A percentile compares a stretch with the other conserved stretches of the same genome.
Evolutionary conservation across 2,888 invertebrate species (phyloP).

Genomic region (Lasioglossum pauxillum): DNA sequence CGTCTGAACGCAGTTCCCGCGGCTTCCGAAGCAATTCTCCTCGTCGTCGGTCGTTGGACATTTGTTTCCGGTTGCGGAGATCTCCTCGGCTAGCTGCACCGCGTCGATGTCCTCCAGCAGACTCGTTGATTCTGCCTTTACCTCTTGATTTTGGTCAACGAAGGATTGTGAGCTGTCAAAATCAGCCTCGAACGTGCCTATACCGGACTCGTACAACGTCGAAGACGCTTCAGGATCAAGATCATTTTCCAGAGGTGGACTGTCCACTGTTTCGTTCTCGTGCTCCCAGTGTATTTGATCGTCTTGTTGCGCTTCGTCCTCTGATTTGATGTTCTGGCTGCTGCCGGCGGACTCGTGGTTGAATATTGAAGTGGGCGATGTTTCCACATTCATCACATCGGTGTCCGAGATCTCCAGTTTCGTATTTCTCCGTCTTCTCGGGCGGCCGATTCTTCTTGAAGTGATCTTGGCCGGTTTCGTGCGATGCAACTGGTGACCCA

Average conservation of each 20-base stretch:
- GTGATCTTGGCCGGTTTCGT: background rate
- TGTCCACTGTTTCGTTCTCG: background rate
- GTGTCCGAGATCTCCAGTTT: background rate
- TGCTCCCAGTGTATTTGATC: background rate
- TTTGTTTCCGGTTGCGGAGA: slow-evolving; percentile 5
- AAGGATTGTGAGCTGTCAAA: background rate
- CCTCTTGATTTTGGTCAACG: background rate
- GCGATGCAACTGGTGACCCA: background rate
- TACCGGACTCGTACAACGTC: background rate
- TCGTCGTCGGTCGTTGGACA: background rate
- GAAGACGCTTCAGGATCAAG: background rate
- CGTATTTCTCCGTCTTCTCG: background rate
- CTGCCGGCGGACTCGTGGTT: background rate
- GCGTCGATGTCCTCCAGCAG: slow-evolving; percentile 2
- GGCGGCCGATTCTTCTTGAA: background rate
- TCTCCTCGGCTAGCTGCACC: background rate
- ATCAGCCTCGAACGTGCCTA: background rate
- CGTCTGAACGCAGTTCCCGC: background rate
- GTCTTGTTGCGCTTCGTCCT: background rate
- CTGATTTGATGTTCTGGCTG: background rate
- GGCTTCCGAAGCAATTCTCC: background rate
- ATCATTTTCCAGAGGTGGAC: background rate
- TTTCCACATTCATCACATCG: background rate
- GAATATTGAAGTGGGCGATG: background rate
- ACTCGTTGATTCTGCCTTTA: background rate